phyloP scores from a whole-genome alignment of 2,888 invertebrate genomes.

The Microchrysa polita region DNA sequence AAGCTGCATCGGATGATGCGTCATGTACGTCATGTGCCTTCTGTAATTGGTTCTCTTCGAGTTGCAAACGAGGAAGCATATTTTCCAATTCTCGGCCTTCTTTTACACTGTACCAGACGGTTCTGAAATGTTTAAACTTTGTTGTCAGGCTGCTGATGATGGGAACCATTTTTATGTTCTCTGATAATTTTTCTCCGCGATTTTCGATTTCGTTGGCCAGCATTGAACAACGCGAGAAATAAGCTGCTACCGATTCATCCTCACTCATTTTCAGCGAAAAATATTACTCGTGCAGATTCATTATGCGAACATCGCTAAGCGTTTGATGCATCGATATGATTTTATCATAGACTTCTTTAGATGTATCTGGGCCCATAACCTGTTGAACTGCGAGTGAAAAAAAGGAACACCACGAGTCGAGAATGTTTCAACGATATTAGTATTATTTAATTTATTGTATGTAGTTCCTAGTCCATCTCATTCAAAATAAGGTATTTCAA shows the following conservation, averaged over 20 bases:
- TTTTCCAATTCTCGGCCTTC: slow-evolving; percentile 50
- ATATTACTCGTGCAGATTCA: slow-evolving; percentile 28
- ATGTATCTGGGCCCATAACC: no score
- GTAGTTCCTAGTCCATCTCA: no score
- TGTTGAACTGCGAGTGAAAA: no score
- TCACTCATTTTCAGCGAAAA: neutral
- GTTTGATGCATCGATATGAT: no score
- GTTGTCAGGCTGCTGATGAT: slow-evolving; percentile 49
- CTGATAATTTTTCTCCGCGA: slow-evolving; percentile 51
- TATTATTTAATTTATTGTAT: no score
- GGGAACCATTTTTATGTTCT: slow-evolving; percentile 51
- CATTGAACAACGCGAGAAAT: slow-evolving; percentile 46
- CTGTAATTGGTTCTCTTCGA: slow-evolving; percentile 10
- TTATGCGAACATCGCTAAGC: neutral
- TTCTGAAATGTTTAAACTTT: slow-evolving; percentile 50
- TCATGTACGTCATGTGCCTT: neutral
- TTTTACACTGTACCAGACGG: slow-evolving; percentile 52
- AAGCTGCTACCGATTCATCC: slow-evolving; percentile 42
- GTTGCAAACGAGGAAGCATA: slow-evolving; percentile 10
- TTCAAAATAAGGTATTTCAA: no score
- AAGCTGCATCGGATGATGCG: neutral
- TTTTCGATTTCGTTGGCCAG: slow-evolving; percentile 50
- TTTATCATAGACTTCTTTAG: no score
- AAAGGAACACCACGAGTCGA: no score
- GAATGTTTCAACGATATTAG: no score